Evolutionary conservation across 2,113 vertebrate genomes (phyloP).

Genomic region (Rissa tridactyla): DNA sequence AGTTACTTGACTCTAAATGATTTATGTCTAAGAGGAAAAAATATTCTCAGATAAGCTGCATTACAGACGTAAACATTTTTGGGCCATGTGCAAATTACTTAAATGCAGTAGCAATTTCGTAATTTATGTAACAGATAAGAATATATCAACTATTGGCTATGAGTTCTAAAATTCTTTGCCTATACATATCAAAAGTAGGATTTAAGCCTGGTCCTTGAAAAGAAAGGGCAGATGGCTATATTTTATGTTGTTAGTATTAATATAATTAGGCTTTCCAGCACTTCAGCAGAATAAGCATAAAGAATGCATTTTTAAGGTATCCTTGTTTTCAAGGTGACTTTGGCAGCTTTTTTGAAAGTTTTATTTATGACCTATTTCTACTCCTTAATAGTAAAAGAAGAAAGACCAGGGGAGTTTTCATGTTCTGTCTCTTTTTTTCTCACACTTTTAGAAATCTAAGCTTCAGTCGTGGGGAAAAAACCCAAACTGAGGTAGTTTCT

Average conservation of each 20-base stretch:
- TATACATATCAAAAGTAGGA: neutral
- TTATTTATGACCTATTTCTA: neutral
- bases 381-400: neutral
- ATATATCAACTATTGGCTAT: neutral
- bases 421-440: neutral
- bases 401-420: neutral
- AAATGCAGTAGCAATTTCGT: neutral
- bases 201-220: neutral
- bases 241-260: neutral
- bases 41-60: neutral
- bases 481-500: neutral
- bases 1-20: neutral
- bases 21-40: neutral
- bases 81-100: neutral
- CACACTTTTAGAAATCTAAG: neutral
- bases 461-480: neutral
- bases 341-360: neutral
- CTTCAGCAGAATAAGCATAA: neutral
- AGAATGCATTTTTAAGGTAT: neutral
- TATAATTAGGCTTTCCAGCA: neutral
- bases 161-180: neutral
- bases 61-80: neutral
- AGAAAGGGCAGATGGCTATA: neutral
- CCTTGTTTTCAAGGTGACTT: neutral
- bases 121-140: neutral